Evolutionary conservation across 2,797 vertebrate species (phyloP), one percentile per base, ranked within the genome.

Genomic region (Craterocephalus amniculus): DNA sequence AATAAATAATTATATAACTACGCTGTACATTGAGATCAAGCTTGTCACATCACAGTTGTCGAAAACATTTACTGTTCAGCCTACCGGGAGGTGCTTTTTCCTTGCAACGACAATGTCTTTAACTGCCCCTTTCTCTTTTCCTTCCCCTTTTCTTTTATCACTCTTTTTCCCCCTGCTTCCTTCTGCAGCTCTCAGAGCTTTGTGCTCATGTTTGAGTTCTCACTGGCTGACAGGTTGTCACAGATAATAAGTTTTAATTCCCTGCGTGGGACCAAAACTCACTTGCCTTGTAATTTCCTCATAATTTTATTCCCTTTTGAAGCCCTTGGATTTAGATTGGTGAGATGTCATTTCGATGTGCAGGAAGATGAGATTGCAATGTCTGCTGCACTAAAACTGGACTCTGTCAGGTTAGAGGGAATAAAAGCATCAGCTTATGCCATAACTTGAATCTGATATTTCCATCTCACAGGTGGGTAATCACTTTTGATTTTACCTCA

Each of bases 231-330:
- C 93, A 94, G 92, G 91, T 92, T 94, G 94, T 95, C 93, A 95
- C 92, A 93, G 92, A 93, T 94, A 94, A 94, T 94, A 95, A 91
- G 92, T 94, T 93, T 91, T 93, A 94, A 94, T 93, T 94, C 93
- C 93, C 93, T 58, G 75, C 79, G 81, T 90, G 94, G 92, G 91
- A 94, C 87, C 76, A 61, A 86, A 89, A 92, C 90, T 92, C 91
- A 90, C 90, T 91, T 82, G 88, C 89, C 91, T 90, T 92, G 88
- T 94, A 94, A 94, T 94, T 93, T 92, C 91, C 87, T 91, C 90
- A 90, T 93, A 92, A 94, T 93, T 93, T 89, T 90, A 88, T 91
- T 92, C 87, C 89, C 88, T 89, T 92, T 91, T 93, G 89, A 92
- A 91, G 88, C 84, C 83, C 86, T 88, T 77, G 81, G 84, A 91